phyloP scores from a whole-genome alignment of 2,888 invertebrate genomes.

The Drosophila siamana region DNA sequence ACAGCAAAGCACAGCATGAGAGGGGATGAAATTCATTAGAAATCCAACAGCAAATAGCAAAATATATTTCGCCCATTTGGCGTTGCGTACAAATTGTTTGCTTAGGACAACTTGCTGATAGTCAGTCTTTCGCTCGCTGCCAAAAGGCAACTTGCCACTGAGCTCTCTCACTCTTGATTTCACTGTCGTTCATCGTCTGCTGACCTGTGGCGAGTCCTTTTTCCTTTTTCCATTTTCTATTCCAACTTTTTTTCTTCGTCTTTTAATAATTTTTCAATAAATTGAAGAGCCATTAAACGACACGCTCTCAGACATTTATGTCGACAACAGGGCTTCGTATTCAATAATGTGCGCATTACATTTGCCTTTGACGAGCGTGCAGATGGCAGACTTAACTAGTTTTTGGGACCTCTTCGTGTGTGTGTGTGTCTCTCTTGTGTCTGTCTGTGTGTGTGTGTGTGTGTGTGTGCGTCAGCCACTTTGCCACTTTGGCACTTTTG shows the following conservation, averaged over 20 bases:
- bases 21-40: conserved; percentile 65
- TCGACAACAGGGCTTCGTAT: conserved; percentile 68
- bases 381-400: conserved; percentile 48
- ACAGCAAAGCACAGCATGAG: neutral
- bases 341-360: conserved; percentile 71
- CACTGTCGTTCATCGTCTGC: conserved; percentile 7
- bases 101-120: conserved; percentile 62
- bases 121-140: neutral
- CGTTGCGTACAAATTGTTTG: conserved; percentile 65
- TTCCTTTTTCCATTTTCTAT: conserved; percentile 26
- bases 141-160: too few relatives aligned
- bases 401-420: conserved; percentile 3
- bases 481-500: conserved; percentile 41
- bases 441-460: neutral
- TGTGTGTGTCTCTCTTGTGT: neutral
- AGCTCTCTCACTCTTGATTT: too few relatives aligned
- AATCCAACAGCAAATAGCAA: conserved; percentile 74
- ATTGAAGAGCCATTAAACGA: conserved; percentile 58
- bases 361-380: conserved; percentile 51
- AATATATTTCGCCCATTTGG: conserved; percentile 60
- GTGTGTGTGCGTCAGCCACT: conserved; percentile 7
- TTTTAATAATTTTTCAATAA: conserved; percentile 75
- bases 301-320: conserved; percentile 46
- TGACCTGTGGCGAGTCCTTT: conserved; percentile 45
- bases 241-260: neutral